Evolutionary conservation across 2,797 vertebrate genomes (phyloP).

Genomic region (Cacajao melanocephalus): DNA sequence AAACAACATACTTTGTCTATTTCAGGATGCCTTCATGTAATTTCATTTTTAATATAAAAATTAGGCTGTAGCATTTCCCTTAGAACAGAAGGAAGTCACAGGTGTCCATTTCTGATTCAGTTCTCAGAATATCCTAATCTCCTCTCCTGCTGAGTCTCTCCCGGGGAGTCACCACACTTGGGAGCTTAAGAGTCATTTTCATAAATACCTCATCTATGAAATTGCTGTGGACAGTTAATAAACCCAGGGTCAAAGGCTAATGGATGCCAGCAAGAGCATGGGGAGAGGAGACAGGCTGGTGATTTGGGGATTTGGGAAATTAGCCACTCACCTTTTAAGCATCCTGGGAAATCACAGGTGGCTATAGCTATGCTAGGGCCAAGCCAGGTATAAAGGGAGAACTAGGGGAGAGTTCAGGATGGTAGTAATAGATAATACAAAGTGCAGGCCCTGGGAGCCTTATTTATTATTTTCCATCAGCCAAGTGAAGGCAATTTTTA

Average conservation of each 20-base stretch:
- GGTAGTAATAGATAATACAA: not conserved
- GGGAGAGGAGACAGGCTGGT: not conserved
- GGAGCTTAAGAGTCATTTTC: not conserved
- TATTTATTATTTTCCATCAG: conserved; percentile 60
- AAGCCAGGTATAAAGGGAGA: not conserved
- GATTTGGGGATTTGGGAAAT: not conserved
- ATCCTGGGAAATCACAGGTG: not conserved
- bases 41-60: not conserved
- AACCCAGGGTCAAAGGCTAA: not conserved
- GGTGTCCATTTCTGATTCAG: not conserved
- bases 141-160: not conserved
- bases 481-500: conserved; percentile 66
- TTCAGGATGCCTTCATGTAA: not conserved
- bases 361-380: not conserved
- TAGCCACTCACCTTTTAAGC: not conserved
- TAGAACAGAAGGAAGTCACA: not conserved
- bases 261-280: not conserved
- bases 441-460: not conserved
- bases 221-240: not conserved
- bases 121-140: not conserved
- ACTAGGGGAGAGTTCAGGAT: not conserved
- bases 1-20: not conserved
- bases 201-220: not conserved
- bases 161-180: not conserved
- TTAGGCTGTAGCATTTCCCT: not conserved